phyloP scores from a whole-genome alignment of 2,797 vertebrate species.

The Eremophila alpestris region DNA sequence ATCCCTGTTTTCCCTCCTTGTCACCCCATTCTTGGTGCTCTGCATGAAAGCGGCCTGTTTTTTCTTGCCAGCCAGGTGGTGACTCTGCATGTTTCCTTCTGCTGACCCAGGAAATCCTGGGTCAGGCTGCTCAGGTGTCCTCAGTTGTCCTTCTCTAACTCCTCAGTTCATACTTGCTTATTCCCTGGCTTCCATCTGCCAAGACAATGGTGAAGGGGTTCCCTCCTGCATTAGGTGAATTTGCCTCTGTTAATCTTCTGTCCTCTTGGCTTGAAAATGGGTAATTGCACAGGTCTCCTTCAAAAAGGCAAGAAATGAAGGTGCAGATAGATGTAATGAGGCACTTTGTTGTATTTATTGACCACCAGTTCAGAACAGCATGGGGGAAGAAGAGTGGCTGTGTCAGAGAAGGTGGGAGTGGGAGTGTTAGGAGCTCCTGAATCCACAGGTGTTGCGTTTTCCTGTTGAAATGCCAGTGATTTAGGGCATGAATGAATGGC shows the following conservation, averaged over 20 bases:
- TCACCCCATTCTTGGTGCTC: not conserved
- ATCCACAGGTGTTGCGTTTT: not conserved
- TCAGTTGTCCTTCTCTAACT: not conserved
- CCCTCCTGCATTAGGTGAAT: not conserved
- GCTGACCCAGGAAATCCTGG: not conserved
- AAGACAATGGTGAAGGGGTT: not conserved
- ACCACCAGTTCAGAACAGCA: not conserved
- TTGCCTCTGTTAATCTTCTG: not conserved
- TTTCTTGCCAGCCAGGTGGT: not conserved
- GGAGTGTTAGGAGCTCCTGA: not conserved
- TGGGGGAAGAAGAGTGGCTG: not conserved
- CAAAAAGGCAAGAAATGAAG: not conserved
- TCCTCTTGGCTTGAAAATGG: not conserved
- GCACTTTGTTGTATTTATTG: not conserved
- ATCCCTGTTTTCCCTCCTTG: fast-evolving
- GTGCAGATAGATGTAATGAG: not conserved
- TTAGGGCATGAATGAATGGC: not conserved
- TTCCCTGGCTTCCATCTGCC: not conserved
- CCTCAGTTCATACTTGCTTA: not conserved
- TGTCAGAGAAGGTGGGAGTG: not conserved
- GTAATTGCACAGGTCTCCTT: not conserved
- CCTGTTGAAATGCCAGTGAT: not conserved
- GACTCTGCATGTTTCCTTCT: not conserved
- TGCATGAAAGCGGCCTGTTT: not conserved
- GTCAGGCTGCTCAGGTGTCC: not conserved